Conservation (phyloP, 2,797 vertebrate genomes). For the Ataeniobius toweri region DNA sequence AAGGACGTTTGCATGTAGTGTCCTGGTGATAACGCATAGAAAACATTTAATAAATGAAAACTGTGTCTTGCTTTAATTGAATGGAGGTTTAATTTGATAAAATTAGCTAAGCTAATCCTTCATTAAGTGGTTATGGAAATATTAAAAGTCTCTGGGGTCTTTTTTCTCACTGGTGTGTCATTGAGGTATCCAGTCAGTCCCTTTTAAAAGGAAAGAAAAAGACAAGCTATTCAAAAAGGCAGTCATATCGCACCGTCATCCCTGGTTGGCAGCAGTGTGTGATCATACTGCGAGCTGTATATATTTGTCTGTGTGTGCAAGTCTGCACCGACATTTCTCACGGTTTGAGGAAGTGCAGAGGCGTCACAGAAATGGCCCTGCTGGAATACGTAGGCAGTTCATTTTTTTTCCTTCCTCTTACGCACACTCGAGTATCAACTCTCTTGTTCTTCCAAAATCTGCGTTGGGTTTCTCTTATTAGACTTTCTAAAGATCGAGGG, state of each 20-base stretch:
- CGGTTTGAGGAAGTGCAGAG: slow-evolving; percentile 73
- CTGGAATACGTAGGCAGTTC: slow-evolving; percentile 67
- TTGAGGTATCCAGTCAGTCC: not conserved
- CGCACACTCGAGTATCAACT: slow-evolving; percentile 16
- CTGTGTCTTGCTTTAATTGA: not conserved
- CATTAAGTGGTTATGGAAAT: not conserved
- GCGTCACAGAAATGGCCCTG: slow-evolving; percentile 62
- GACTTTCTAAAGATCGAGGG: slow-evolving; percentile 29
- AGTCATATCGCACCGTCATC: slow-evolving; percentile 24
- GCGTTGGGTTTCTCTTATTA: slow-evolving; percentile 48
- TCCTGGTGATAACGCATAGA: not conserved
- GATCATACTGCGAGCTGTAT: slow-evolving; percentile 14
- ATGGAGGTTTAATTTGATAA: not conserved
- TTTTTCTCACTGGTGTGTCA: slow-evolving; percentile 2
- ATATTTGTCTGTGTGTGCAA: slow-evolving; percentile 15
- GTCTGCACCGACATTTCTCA: slow-evolving; percentile 62
- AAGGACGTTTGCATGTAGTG: not conserved
- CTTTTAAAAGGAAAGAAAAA: not conserved
- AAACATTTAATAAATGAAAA: not conserved
- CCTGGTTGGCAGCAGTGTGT: slow-evolving; percentile 22
- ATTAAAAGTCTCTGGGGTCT: not conserved
- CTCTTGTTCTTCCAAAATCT: slow-evolving; percentile 41
- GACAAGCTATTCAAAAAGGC: not conserved
- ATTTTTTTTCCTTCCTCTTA: slow-evolving; percentile 12
- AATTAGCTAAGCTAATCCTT: slow-evolving; percentile 1